Evolutionary conservation across 2,888 invertebrate genomes (phyloP).

Genomic region (Patella ulyssiponensis): DNA sequence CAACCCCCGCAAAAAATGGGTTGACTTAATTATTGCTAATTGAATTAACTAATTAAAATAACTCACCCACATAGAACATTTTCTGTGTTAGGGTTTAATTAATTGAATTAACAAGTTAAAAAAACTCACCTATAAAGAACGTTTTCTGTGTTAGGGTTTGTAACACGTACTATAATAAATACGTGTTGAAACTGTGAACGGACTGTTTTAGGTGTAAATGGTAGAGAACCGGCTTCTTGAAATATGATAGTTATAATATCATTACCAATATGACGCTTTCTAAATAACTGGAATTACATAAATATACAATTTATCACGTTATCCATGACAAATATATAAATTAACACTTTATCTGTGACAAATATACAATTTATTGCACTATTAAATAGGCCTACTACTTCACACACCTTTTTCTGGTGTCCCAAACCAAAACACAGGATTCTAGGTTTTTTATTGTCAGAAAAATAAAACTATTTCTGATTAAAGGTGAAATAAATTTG

Average conservation of each 20-base stretch:
- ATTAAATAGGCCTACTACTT: too few species aligned
- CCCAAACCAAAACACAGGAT: too few species aligned
- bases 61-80: constrained; percentile 87
- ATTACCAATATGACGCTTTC: constrained; percentile 97
- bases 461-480: too few species aligned
- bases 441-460: too few species aligned
- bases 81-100: constrained; percentile 87
- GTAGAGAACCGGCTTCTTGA: constrained; percentile 87
- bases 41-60: neutral
- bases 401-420: too few species aligned
- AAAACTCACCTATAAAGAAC: constrained; percentile 84
- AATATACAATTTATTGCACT: too few species aligned
- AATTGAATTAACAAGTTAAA: neutral
- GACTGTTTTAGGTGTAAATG: constrained; percentile 94
- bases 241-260: constrained; percentile 98
- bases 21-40: neutral
- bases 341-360: neutral
- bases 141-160: constrained; percentile 90
- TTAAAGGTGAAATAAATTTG: too few species aligned
- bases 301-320: constrained; percentile 2
- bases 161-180: constrained; percentile 85
- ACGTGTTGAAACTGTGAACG: constrained; percentile 98
- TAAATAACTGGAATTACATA: constrained; percentile 77
- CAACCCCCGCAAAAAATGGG: too few species aligned
- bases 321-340: neutral